phyloP scores from a whole-genome alignment of 2,797 vertebrate species.

The Takifugu ocellatus region DNA sequence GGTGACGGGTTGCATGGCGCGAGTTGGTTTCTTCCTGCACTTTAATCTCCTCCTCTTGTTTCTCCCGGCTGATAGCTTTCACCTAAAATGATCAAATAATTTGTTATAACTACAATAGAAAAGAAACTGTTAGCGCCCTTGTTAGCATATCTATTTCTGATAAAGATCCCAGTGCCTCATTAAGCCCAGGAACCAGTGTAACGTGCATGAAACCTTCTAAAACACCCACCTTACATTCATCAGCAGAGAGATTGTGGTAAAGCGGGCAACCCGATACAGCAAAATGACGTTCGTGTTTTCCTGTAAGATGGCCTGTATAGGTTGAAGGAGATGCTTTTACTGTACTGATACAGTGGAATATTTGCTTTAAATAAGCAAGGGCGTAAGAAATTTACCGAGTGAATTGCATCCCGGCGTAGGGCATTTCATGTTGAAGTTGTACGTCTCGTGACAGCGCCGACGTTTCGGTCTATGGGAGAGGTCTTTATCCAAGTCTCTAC shows the following conservation, averaged over 20 bases:
- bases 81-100: slow-evolving; percentile 78
- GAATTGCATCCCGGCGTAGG: slow-evolving; percentile 99
- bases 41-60: slow-evolving; percentile 94
- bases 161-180: too few relatives aligned
- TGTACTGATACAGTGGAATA: background rate
- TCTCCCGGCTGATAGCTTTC: slow-evolving; percentile 93
- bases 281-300: slow-evolving; percentile 97
- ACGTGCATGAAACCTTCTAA: background rate
- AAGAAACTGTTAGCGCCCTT: too few relatives aligned
- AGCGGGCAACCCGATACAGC: slow-evolving; percentile 96
- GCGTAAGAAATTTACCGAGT: slow-evolving; percentile 74
- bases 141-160: too few relatives aligned
- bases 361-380: background rate
- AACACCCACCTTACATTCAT: slow-evolving; percentile 90
- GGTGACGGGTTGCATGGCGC: slow-evolving; percentile 93
- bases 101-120: too few relatives aligned
- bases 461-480: slow-evolving; percentile 95
- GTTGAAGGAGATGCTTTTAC: background rate
- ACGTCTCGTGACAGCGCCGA: slow-evolving; percentile 96
- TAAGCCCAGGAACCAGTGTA: background rate
- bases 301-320: slow-evolving; percentile 88
- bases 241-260: slow-evolving; percentile 97
- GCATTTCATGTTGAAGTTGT: slow-evolving; percentile 99
- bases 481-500: slow-evolving; percentile 94
- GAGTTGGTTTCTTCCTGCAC: slow-evolving; percentile 88